Base-by-base conservation (phyloP, 2,888 invertebrate genomes). In the Gasteruption jaculator region DNA sequence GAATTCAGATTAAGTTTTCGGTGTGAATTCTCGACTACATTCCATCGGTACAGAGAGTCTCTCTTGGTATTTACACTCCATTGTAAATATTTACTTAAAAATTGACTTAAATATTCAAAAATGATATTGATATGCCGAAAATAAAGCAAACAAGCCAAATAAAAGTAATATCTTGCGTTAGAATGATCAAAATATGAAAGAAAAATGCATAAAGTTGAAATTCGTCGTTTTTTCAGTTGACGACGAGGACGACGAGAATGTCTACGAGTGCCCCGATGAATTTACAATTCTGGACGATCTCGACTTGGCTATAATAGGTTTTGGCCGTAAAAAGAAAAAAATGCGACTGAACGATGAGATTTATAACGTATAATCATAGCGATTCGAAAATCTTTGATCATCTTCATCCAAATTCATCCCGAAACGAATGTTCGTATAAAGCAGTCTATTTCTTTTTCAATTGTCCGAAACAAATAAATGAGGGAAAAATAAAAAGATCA, bases 261-360 rank as follows among this genome's bases (percentile, higher is more conserved):
- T 56, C 5, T 38, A 53, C 11, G 51, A 57, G 27, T 57, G 50
- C 32, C 48, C 54, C n/a, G 49, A 48, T 10, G 49, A 64, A 30
- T 46, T 49, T 30, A 46, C 54, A 18, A 59, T 61, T 25, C 41
- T 65, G 3, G 64, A 65, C 16, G 63, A 66, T 14, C 60, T 57
- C 34, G 61, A 63, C 31, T 60, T 56, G 36, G 60, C 55, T 1
- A 34, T 61, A 15, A 46, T 62, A 29, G 60, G 59, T 8, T 45
- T 52, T 29, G 48, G 39, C 25, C 47, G 41, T 11, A 58, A 38
- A 2, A 54, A 34, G 11, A 54, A 29, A 29, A 45, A 38, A 24
- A 16, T 15, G 8, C 38, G 38, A 10, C 7, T 46, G 24, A 40
- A 45, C 14, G n/a, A n/a, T n/a, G n/a, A n/a, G n/a, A n/a, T n/a